Percentiles rank a stretch among this genome's conserved stretches.
phyloP scores from a whole-genome alignment of 2,113 vertebrate genomes.

The Varanus komodoensis region DNA sequence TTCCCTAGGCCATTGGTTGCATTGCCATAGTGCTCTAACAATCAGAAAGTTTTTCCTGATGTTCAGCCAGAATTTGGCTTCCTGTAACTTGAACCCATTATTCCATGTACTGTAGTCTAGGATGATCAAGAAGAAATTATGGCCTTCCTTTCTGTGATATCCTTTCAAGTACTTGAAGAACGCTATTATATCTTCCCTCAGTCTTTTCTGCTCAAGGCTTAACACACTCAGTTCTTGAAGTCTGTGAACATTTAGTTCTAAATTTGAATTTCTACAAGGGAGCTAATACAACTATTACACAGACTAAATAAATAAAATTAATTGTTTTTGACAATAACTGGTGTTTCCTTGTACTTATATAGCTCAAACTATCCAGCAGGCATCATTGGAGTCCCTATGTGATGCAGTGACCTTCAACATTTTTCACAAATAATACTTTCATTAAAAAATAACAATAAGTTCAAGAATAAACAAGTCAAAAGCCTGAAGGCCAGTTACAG shows the following conservation, averaged over 20 bases:
- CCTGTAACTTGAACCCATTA: too few species aligned
- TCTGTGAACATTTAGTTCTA: not conserved
- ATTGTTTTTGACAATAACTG: not conserved
- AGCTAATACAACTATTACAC: not conserved
- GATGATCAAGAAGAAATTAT: too few species aligned
- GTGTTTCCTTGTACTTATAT: not conserved
- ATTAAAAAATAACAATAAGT: not conserved
- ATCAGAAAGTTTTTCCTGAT: too few species aligned
- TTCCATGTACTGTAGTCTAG: too few species aligned
- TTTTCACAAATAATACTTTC: not conserved
- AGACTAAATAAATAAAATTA: not conserved
- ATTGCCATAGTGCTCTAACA: too few species aligned
- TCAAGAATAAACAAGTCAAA: not conserved
- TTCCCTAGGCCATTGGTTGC: too few species aligned
- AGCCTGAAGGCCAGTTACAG: not conserved
- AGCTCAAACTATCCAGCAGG: not conserved
- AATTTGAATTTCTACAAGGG: not conserved
- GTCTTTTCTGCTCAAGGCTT: too few species aligned
- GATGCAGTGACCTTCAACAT: not conserved
- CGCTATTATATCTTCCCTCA: too few species aligned
- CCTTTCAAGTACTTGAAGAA: too few species aligned
- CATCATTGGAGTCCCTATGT: not conserved
- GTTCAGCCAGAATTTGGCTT: too few species aligned
- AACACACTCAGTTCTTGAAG: not conserved
- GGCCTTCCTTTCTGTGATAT: too few species aligned